A percentile compares a stretch with the other conserved stretches of the same genome.
These are phyloP conservation scores for Aphidius colemani DNA, from an alignment of 2,888 invertebrate species.

Conservation along the genomic window DNA sequence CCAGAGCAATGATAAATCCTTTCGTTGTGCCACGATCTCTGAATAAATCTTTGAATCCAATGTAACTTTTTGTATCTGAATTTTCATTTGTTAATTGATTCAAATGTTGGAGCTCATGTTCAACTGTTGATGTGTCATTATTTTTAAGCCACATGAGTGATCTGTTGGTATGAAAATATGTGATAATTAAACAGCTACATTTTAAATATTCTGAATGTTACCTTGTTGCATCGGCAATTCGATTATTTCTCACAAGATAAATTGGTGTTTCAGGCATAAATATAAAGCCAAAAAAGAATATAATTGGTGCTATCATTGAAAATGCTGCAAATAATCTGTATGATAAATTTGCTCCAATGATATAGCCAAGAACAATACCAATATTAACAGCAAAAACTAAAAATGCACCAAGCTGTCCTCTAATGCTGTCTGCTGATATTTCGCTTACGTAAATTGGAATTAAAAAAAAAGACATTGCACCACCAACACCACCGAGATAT, in stretches of 20 bases:
- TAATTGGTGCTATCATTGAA: conserved; percentile 58
- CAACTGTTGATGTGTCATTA: conserved; percentile 42
- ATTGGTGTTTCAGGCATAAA: conserved; percentile 66
- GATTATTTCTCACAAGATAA: conserved; percentile 54
- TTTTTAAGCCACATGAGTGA: conserved; percentile 49
- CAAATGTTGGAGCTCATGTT: conserved; percentile 46
- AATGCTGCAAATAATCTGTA: conserved; percentile 59
- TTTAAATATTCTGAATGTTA: conserved; percentile 36
- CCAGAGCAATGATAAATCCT: conserved; percentile 55
- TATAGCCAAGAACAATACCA: conserved; percentile 58
- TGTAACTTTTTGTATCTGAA: conserved; percentile 30
- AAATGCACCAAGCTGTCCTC: conserved; percentile 64
- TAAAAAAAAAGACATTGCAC: conserved; percentile 64
- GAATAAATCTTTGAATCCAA: conserved; percentile 53
- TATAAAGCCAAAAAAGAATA: conserved; percentile 57
- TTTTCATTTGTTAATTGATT: conserved; percentile 43
- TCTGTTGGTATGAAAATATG: conserved; percentile 31
- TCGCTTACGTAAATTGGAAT: conserved; percentile 70
- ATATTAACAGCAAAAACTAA: conserved; percentile 62
- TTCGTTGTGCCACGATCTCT: conserved; percentile 52
- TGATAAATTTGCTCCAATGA: conserved; percentile 58
- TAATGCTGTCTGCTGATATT: conserved; percentile 63
- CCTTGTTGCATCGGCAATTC: conserved; percentile 54
- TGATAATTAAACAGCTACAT: not conserved
- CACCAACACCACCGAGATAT: conserved; percentile 66